These are phyloP conservation scores for Montipora capricornis DNA, from an alignment of 64 coral and sea anemone genomes.

Conservation along the genomic window DNA sequence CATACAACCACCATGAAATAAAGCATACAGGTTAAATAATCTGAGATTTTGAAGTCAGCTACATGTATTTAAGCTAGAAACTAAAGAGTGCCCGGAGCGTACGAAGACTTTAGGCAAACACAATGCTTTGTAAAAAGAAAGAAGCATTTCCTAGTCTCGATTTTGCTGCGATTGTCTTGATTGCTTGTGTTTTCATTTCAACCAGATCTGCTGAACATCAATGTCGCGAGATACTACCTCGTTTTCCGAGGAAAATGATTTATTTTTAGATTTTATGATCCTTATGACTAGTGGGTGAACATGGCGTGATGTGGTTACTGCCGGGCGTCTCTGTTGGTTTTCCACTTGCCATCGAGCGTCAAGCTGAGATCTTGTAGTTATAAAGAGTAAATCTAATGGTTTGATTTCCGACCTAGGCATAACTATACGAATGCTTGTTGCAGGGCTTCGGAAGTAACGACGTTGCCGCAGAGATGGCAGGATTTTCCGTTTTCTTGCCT, in stretches of 20 bases:
- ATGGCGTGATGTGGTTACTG: slow-evolving; percentile 42
- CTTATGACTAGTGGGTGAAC: background rate
- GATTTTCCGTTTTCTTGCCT: too few species aligned
- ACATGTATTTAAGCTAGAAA: background rate
- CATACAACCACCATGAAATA: background rate
- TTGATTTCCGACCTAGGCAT: background rate
- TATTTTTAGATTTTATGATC: background rate
- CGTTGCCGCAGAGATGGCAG: background rate
- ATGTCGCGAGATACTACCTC: too few species aligned
- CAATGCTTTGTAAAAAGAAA: too few species aligned
- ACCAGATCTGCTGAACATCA: background rate
- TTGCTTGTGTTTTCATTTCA: background rate
- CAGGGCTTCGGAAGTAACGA: background rate
- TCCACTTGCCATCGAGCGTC: slow-evolving; percentile 6
- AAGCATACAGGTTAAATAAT: background rate
- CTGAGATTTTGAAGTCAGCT: background rate
- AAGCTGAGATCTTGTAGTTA: slow-evolving; percentile 12
- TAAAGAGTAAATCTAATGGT: background rate
- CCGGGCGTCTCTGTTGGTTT: background rate
- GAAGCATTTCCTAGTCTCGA: too few species aligned
- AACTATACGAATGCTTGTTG: background rate
- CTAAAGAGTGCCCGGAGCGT: background rate
- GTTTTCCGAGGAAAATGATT: background rate
- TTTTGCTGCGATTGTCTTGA: background rate
- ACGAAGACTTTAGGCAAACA: too few species aligned